Percentiles rank a stretch among this genome's conserved stretches.
phyloP scores from a whole-genome alignment of 1,140 invertebrate genomes.

The Penaeus vannamei region DNA sequence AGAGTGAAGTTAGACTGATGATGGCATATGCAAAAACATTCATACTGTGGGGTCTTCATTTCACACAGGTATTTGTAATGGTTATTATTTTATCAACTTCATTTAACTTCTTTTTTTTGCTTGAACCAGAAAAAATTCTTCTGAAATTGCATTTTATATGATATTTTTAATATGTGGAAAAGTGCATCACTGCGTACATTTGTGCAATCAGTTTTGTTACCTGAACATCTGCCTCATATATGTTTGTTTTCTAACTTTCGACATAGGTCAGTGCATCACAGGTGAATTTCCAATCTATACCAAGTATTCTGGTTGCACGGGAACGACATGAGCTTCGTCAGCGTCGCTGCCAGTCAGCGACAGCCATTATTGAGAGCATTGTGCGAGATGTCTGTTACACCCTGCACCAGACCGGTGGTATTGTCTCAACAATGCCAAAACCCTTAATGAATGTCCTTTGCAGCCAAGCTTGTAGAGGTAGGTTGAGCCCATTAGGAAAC shows the following conservation, averaged over 20 bases:
- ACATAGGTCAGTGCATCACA: constrained; percentile 26
- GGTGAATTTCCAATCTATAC: constrained; percentile 66
- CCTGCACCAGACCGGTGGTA: constrained; percentile 70
- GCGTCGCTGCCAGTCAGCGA: constrained; percentile 45
- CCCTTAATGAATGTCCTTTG: constrained; percentile 72
- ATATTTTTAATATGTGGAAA: too few species aligned
- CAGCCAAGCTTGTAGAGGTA: constrained; percentile 74
- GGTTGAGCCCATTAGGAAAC: constrained; percentile 17
- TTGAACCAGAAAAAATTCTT: background rate
- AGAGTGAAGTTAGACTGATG: constrained; percentile 72
- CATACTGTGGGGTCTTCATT: constrained; percentile 42
- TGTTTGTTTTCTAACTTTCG: background rate
- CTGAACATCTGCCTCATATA: background rate
- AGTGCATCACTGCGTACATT: too few species aligned
- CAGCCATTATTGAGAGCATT: constrained; percentile 68
- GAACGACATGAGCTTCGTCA: constrained; percentile 67
- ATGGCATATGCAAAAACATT: constrained; percentile 68
- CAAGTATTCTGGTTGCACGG: constrained; percentile 69
- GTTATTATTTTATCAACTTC: background rate
- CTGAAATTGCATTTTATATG: background rate
- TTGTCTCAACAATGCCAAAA: constrained; percentile 71
- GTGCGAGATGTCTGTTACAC: constrained; percentile 71
- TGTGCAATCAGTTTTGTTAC: too few species aligned
- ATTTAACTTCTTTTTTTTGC: background rate
- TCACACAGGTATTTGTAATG: constrained; percentile 34